Evolutionary conservation across 2,113 vertebrate genomes (phyloP), one percentile per base, ranked within the genome.

Genomic region (Esox niger): DNA sequence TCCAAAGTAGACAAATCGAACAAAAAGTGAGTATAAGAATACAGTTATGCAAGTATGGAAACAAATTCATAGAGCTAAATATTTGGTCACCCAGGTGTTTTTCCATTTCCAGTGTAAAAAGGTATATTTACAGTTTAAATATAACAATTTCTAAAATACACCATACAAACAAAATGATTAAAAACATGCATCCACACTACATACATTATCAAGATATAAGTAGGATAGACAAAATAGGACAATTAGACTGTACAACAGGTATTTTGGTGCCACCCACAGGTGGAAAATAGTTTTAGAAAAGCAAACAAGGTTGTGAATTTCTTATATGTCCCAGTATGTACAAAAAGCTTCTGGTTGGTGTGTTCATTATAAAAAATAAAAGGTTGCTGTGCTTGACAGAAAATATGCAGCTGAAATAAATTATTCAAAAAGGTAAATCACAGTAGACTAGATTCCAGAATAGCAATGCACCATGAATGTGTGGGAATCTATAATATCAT

Each of bases 281-380:
- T 74, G 74, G 61, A 26, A 13, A 62, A 82, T 87, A 86, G 85
- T 79, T 86, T 89, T 83, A 85, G 71, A 82, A 62, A 43, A 29
- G 33, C 20, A 60, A 62, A 25, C 17, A 21, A 17, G 7, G 35
- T 38, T 26, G 15, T 49, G 15, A 57, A 15, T 57, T 0, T 27
- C 15, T 57, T 4, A 38, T 13, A 62, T 27, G 10, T 62, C 35
- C 11, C 17, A 58, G 25, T 58, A 27, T 30, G 43, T 29, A 35
- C 47, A 62, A 62, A 32, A 55, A 27, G 52, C 25, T 49, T 30
- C 11, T 32, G 27, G 10, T 43, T 43, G 38, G 38, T 43, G 11
- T 43, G 21, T 52, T 6, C 52, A 65, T 32, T 13, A 32, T 10
- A 54, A 23, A 49, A 49, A 49, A 47, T 60, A 33, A 11, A 32